Percentiles rank a stretch among this genome's conserved stretches.
These are phyloP conservation scores for Pyrrhia umbra DNA, from an alignment of 2,888 invertebrate genomes.

Conservation along the genomic window DNA sequence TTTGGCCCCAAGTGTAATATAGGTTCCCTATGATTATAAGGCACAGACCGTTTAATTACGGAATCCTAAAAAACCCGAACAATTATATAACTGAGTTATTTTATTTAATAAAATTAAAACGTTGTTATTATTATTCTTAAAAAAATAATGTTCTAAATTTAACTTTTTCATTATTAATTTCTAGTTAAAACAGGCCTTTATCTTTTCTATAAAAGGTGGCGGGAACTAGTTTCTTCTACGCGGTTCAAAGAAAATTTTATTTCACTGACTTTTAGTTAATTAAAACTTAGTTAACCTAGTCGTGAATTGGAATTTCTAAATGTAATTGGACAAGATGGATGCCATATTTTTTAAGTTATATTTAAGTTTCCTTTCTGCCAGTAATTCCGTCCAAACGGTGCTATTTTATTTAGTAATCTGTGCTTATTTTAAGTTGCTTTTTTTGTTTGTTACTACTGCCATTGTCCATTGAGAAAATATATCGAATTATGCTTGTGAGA, in stretches of 20 bases:
- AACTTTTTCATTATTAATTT: constrained; percentile 16
- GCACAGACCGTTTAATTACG: no score
- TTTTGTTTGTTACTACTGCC: constrained; percentile 51
- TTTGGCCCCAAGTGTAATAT: background rate
- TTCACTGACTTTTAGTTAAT: constrained; percentile 29
- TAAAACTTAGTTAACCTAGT: constrained; percentile 14
- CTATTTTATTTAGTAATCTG: constrained; percentile 78
- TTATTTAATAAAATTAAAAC: background rate
- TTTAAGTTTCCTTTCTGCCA: constrained; percentile 70
- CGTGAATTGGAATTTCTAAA: constrained; percentile 41
- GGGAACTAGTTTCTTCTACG: constrained; percentile 70
- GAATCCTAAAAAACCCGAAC: no score
- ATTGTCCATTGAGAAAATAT: constrained; percentile 49
- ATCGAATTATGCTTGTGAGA: background rate
- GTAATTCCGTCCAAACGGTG: constrained; percentile 84
- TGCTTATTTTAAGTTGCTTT: constrained; percentile 69
- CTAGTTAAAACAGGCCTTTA: constrained; percentile 63
- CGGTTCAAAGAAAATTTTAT: constrained; percentile 44
- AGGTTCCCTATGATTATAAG: background rate
- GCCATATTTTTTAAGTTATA: constrained; percentile 85
- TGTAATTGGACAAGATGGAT: constrained; percentile 71
- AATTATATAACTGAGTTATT: no score
- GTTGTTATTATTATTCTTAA: background rate
- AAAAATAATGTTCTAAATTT: constrained; percentile 17
- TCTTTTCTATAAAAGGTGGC: constrained; percentile 73